phyloP scores from a whole-genome alignment of 1,140 invertebrate species.

The Drusus annulatus region DNA sequence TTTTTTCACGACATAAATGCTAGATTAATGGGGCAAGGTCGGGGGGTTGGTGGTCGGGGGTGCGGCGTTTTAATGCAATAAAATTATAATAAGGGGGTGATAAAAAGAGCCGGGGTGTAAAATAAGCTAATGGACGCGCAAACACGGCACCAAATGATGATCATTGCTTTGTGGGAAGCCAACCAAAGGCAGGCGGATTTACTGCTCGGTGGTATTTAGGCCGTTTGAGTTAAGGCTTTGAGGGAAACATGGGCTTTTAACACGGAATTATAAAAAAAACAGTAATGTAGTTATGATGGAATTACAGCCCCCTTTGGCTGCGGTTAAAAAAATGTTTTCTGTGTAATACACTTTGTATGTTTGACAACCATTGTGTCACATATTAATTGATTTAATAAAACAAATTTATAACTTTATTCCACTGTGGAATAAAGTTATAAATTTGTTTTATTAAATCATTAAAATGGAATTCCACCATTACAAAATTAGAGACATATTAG shows the following conservation, averaged over 20 bases:
- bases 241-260: neutral
- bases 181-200: neutral
- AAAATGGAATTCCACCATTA: too few species aligned
- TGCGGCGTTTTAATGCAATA: conserved; percentile 8
- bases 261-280: neutral
- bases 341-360: too few species aligned
- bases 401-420: too few species aligned
- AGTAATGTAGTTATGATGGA: neutral
- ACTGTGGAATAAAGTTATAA: too few species aligned
- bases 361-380: too few species aligned
- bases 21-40: neutral
- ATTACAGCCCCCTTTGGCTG: too few species aligned
- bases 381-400: too few species aligned
- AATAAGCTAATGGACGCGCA: conserved; percentile 24
- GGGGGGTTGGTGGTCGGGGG: neutral
- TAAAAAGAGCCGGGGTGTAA: conserved; percentile 17
- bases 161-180: neutral
- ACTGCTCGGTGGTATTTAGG: too few species aligned
- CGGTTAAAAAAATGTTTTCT: too few species aligned
- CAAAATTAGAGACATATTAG: too few species aligned
- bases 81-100: conserved; percentile 27
- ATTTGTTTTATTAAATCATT: too few species aligned
- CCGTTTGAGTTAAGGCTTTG: neutral
- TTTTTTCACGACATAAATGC: neutral
- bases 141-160: conserved; percentile 34